Evolutionary conservation across 2,113 vertebrate genomes (phyloP), one percentile per base, ranked within the genome.

Genomic region (Nyctereutes procyonoides): DNA sequence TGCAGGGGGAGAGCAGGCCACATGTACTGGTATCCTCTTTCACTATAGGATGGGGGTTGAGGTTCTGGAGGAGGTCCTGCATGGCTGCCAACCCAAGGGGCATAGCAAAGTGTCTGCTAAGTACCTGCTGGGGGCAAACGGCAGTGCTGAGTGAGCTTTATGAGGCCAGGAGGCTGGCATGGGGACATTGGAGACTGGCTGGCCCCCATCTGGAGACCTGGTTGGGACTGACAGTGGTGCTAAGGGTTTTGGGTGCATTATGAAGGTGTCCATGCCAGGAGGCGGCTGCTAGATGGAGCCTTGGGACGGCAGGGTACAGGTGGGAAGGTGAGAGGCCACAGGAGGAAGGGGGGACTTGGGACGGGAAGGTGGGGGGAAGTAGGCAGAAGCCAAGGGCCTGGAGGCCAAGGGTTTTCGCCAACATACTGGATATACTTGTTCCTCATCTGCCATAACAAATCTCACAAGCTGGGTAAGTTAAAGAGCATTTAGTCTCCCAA

Each of bases 361-460:
- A 10, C 2, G 43, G 48, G 35, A 12, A 19, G 22, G 12, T 0
- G 60, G 13, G 12, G 2, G 9, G 22, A 55, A 53, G n/a, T 1
- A 5, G 17, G 30, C 55, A 26, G 82, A 56, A 16, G 43, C 32
- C 2, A 0, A 2, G 24, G 32, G 8, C 12, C 76, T 88, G 38
- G 24, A n/a, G 53, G 11, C 3, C 2, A 1, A 26, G 5, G 0
- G 74, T 4, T 16, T 17, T 16, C 30, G 0, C 16, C 62, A 48
- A 1, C 19, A 0, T 26, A 1, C 10, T 0, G 12, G 62, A 28
- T 1, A 26, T 1, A 0, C 5, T 8, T 3, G 2, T 20, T 30
- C 43, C 48, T 17, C 2, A 0, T 15, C 2, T 3, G 1, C 22
- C 15, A 0, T 4, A 35, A 38, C 17, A 8, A 43, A 26, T 1